Percentiles rank a stretch among this genome's conserved stretches.
These are phyloP conservation scores for Colossoma macropomum DNA, from an alignment of 2,113 vertebrate species.

Conservation along the genomic window DNA sequence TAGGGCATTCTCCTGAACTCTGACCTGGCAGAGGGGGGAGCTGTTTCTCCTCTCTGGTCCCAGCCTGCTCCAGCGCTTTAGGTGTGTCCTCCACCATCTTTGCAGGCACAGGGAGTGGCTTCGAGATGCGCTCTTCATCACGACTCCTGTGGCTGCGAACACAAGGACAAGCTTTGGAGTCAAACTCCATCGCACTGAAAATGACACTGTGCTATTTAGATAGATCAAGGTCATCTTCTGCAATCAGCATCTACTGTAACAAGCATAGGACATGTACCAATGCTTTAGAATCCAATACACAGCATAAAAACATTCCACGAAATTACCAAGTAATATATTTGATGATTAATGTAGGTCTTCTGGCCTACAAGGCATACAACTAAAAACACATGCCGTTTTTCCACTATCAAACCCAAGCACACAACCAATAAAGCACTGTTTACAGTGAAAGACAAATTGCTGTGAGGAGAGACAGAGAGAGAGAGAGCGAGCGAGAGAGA, in stretches of 20 bases:
- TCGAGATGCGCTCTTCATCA: constrained; percentile 90
- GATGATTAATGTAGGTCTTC: constrained; percentile 45
- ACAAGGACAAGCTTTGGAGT: constrained; percentile 39
- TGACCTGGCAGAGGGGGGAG: constrained; percentile 92
- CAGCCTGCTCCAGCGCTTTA: constrained; percentile 82
- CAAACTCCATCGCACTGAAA: constrained; percentile 15
- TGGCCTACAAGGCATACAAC: constrained; percentile 30
- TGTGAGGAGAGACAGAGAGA: constrained; percentile 24
- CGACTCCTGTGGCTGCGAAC: constrained; percentile 87
- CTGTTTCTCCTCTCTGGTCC: constrained; percentile 85
- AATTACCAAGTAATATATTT: not conserved
- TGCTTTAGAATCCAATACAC: not conserved
- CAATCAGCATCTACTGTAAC: not conserved
- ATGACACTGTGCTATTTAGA: not conserved
- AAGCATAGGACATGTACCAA: not conserved
- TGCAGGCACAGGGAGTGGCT: constrained; percentile 84
- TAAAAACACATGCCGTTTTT: constrained; percentile 33
- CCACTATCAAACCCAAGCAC: constrained; percentile 35
- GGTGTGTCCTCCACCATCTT: constrained; percentile 86
- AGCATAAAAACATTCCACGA: constrained; percentile 9
- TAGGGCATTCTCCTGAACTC: constrained; percentile 29
- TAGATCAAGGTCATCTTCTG: not conserved
- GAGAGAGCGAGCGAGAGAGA: not conserved
- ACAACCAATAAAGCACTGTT: constrained; percentile 49
- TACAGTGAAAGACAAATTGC: constrained; percentile 45